phyloP scores from a whole-genome alignment of 2,888 invertebrate species.

The Cantharis lateralis region DNA sequence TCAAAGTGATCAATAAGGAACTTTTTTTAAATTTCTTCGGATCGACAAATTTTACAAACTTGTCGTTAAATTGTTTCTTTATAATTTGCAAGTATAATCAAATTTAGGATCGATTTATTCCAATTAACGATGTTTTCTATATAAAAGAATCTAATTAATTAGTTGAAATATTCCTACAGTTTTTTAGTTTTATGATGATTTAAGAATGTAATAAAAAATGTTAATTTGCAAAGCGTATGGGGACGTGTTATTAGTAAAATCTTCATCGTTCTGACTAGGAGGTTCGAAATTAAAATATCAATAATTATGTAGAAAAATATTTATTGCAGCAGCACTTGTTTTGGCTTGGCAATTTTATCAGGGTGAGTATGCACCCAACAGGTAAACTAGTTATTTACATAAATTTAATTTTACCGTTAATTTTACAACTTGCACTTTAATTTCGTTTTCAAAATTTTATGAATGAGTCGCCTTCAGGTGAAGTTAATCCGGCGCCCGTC shows the following conservation, averaged over 20 bases:
- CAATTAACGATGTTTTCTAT: background rate
- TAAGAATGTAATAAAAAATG: slow-evolving; percentile 3
- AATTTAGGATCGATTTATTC: slow-evolving; percentile 1
- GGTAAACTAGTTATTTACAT: background rate
- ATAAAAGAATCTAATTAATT: slow-evolving; percentile 1
- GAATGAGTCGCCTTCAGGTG: background rate
- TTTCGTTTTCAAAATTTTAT: background rate
- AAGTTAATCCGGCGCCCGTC: background rate
- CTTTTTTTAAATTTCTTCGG: background rate
- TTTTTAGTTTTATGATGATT: slow-evolving; percentile 1
- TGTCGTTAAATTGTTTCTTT: background rate
- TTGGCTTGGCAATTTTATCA: background rate
- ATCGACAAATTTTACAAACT: background rate
- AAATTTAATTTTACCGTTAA: background rate
- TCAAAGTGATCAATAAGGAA: background rate
- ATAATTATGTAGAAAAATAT: background rate
- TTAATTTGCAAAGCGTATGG: background rate
- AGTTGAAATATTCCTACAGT: background rate
- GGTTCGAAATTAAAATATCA: background rate
- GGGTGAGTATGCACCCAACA: background rate
- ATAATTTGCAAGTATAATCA: background rate
- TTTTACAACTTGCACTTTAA: background rate
- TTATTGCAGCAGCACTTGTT: background rate
- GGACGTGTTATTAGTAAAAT: background rate
- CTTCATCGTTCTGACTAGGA: background rate